Conservation (phyloP, 2,797 vertebrate genomes). For the Enteromius fasciolatus region DNA sequence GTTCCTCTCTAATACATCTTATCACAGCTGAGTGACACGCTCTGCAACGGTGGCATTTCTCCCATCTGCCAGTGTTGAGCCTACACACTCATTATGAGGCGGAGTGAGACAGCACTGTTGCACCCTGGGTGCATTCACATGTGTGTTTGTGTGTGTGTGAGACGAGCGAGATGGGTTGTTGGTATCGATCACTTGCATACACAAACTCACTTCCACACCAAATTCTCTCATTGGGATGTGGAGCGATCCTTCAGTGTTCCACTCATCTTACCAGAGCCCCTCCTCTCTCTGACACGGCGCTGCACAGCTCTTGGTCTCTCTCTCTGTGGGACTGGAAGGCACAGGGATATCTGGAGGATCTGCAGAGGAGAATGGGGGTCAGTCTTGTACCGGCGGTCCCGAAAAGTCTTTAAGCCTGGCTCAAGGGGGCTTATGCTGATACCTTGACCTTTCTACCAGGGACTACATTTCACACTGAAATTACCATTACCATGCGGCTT, state of each 20-base stretch:
- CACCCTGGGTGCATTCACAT: constrained; percentile 55
- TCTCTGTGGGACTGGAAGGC: constrained; percentile 37
- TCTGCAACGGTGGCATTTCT: constrained; percentile 80
- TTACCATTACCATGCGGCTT: constrained; percentile 87
- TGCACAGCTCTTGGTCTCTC: constrained; percentile 6
- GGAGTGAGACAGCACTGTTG: constrained; percentile 54
- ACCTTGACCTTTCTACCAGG: constrained; percentile 94
- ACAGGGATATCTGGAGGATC: constrained; percentile 40
- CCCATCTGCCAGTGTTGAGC: constrained; percentile 83
- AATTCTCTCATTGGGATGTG: constrained; percentile 39
- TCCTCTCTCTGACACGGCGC: neutral
- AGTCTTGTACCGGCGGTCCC: constrained; percentile 76
- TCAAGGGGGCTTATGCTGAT: constrained; percentile 93
- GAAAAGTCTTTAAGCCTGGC: constrained; percentile 87
- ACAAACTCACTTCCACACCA: constrained; percentile 43
- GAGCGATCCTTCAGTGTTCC: constrained; percentile 37
- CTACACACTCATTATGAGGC: constrained; percentile 84
- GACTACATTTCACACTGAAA: constrained; percentile 96
- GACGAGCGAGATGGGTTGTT: constrained; percentile 69
- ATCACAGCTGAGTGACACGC: constrained; percentile 88
- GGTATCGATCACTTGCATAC: constrained; percentile 79
- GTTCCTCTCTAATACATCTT: constrained; percentile 75
- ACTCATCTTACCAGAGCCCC: constrained; percentile 39
- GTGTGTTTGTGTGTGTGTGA: constrained; percentile 28
- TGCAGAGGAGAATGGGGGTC: constrained; percentile 60